Evolutionary conservation across 2,113 vertebrate species (phyloP).

Genomic region (Ctenomys sociabilis): DNA sequence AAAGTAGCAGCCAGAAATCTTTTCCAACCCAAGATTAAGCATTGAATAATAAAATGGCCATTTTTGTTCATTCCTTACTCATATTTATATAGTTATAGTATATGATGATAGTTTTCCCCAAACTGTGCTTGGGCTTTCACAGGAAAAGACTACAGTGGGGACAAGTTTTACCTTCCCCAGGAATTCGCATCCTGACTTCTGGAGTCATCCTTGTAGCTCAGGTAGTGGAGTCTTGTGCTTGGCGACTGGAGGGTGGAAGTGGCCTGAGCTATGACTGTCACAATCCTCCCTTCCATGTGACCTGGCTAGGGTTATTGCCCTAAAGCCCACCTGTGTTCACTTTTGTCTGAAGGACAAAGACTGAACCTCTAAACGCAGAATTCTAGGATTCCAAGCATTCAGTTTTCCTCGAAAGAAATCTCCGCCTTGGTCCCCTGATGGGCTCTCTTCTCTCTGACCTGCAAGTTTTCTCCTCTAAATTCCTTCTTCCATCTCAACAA

Average conservation of each 20-base stretch:
- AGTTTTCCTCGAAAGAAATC: neutral
- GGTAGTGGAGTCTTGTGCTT: neutral
- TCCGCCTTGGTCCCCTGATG: neutral
- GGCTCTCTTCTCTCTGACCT: neutral
- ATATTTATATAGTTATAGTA: neutral
- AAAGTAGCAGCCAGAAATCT: constrained; percentile 22
- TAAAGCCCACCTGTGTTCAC: neutral
- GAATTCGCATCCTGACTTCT: neutral
- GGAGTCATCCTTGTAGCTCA: neutral
- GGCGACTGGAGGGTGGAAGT: too few relatives aligned
- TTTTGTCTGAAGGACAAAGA: neutral
- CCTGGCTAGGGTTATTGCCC: rapidly evolving
- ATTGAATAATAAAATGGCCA: neutral
- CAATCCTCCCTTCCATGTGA: neutral
- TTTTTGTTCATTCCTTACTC: neutral
- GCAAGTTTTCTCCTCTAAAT: neutral
- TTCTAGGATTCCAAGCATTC: neutral
- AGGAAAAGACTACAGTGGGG: neutral
- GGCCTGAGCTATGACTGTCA: neutral
- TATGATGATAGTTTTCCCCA: too few relatives aligned
- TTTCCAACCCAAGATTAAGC: neutral
- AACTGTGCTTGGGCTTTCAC: neutral
- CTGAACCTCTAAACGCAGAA: rapidly evolving
- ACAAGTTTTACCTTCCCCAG: rapidly evolving
- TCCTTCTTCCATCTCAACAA: neutral